A percentile compares a stretch with the other conserved stretches of the same genome.
Conservation (phyloP, 2,113 vertebrate species). For the Silurus meridionalis region DNA sequence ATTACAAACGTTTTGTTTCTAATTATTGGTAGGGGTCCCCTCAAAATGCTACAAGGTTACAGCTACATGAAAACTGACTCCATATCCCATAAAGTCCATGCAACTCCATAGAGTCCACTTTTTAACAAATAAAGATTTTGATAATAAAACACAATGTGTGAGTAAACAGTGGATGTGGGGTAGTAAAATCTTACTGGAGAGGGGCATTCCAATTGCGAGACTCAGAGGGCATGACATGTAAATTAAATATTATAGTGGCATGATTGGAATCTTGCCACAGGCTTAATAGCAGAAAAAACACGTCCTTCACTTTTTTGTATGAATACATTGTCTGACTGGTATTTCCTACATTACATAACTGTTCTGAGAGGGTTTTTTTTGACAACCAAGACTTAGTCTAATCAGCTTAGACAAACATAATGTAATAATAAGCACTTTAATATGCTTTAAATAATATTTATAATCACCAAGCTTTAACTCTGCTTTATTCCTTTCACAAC, state of each 20-base stretch:
- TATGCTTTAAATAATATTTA: not conserved
- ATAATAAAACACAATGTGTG: slow-evolving; percentile 56
- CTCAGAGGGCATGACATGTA: slow-evolving; percentile 47
- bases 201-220: slow-evolving; percentile 56
- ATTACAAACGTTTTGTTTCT: not conserved
- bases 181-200: slow-evolving; percentile 56
- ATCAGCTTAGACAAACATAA: not conserved
- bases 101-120: slow-evolving; percentile 36
- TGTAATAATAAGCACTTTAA: not conserved
- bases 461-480: not conserved
- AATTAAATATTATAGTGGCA: slow-evolving; percentile 56
- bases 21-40: not conserved
- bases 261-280: slow-evolving; percentile 32
- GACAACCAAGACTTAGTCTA: not conserved
- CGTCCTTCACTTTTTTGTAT: slow-evolving; percentile 6
- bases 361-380: not conserved
- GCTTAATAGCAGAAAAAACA: slow-evolving; percentile 33
- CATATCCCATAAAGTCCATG: not conserved
- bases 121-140: slow-evolving; percentile 39
- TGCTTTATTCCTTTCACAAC: not conserved
- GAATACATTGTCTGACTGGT: not conserved
- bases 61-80: slow-evolving; percentile 4
- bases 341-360: not conserved
- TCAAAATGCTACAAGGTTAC: too few species aligned
- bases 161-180: slow-evolving; percentile 55